These are phyloP conservation scores for Chaetogeoica ovagalla DNA, from an alignment of 2,888 invertebrate genomes.

Conservation along the genomic window DNA sequence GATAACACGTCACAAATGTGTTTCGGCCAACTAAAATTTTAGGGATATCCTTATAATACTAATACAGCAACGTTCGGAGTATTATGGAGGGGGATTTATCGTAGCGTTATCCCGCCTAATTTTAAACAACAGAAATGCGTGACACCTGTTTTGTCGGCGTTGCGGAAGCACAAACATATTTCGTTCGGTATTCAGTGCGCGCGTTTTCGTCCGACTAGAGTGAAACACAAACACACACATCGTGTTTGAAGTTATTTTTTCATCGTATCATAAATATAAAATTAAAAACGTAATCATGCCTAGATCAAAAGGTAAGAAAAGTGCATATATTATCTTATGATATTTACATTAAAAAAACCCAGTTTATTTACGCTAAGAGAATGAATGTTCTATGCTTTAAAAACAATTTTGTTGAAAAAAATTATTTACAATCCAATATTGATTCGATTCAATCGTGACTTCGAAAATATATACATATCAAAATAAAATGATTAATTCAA, in stretches of 20 bases:
- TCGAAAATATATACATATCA: too few relatives aligned
- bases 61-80: neutral
- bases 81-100: neutral
- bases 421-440: too few relatives aligned
- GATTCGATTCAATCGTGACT: too few relatives aligned
- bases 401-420: neutral
- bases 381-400: neutral
- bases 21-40: neutral
- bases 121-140: slow-evolving; percentile 21
- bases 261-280: neutral
- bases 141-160: slow-evolving; percentile 43
- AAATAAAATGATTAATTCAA: too few relatives aligned
- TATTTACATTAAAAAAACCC: neutral
- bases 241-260: neutral
- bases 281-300: slow-evolving; percentile 21
- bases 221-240: slow-evolving; percentile 19
- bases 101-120: slow-evolving; percentile 38
- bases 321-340: neutral
- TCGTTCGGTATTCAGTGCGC: slow-evolving; percentile 5
- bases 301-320: slow-evolving; percentile 43
- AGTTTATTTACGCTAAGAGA: too few relatives aligned
- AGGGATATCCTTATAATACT: neutral
- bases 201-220: slow-evolving; percentile 31
- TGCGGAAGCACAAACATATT: slow-evolving; percentile 22
- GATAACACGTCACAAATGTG: neutral